These are phyloP conservation scores for Drosophila neotestacea DNA, from an alignment of 2,888 invertebrate genomes.

Conservation along the genomic window DNA sequence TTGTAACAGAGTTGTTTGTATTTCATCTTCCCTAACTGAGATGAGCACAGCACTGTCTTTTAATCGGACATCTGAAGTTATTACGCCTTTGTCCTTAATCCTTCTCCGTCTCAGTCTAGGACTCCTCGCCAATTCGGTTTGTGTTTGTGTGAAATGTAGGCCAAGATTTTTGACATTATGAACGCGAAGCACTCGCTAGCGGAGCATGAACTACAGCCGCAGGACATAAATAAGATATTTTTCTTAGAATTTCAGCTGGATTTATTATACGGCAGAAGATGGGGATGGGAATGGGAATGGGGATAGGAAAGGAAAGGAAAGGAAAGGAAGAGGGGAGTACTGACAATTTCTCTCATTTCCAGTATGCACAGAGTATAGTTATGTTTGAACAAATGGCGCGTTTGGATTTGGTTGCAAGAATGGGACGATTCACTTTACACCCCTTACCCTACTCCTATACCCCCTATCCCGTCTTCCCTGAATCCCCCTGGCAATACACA, in stretches of 20 bases:
- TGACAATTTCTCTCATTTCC: slow-evolving; percentile 40
- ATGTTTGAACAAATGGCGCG: slow-evolving; percentile 67
- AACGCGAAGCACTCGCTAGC: slow-evolving; percentile 49
- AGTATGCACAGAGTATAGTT: slow-evolving; percentile 34
- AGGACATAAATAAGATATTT: slow-evolving; percentile 80
- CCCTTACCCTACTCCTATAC: not conserved
- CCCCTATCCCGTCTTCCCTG: not conserved
- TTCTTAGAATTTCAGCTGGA: slow-evolving; percentile 60
- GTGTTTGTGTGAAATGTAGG: slow-evolving; percentile 60
- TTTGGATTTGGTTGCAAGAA: slow-evolving; percentile 42
- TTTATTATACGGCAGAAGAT: slow-evolving; percentile 30
- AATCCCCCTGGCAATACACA: slow-evolving; percentile 18
- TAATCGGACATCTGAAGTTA: slow-evolving; percentile 27
- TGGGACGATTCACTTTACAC: not conserved
- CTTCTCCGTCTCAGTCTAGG: not conserved
- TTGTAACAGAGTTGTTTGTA: slow-evolving; percentile 3
- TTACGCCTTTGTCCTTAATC: slow-evolving; percentile 33
- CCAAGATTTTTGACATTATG: slow-evolving; percentile 74
- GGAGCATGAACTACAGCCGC: slow-evolving; percentile 73
- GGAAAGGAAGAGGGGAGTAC: not conserved
- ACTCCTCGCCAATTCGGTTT: slow-evolving; percentile 25
- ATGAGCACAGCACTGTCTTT: not conserved
- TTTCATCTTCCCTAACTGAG: slow-evolving; percentile 17
- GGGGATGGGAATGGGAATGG: not conserved
- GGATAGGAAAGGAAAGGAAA: not conserved